phyloP scores from a whole-genome alignment of 2,888 invertebrate species.

The Conistra vaccinii region DNA sequence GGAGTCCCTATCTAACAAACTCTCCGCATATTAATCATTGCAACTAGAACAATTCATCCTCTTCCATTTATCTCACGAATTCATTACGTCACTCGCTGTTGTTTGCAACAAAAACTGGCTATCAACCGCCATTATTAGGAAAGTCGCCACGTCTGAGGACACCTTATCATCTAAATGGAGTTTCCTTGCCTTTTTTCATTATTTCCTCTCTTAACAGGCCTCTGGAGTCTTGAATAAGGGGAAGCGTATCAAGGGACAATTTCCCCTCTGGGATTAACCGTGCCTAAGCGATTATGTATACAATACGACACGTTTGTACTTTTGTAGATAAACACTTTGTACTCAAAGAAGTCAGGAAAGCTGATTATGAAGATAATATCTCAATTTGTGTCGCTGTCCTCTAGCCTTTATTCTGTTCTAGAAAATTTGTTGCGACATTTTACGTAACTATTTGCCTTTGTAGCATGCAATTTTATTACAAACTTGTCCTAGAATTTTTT shows the following conservation, averaged over 20 bases:
- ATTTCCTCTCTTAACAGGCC: constrained; percentile 63
- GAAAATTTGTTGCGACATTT: constrained; percentile 26
- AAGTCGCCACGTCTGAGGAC: constrained; percentile 45
- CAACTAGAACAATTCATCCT: constrained; percentile 47
- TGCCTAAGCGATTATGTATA: constrained; percentile 69
- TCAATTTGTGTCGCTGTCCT: constrained; percentile 51
- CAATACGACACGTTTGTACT: constrained; percentile 68
- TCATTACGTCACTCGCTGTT: constrained; percentile 38
- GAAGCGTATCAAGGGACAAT: constrained; percentile 83
- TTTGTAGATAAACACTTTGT: constrained; percentile 60
- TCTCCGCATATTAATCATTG: constrained; percentile 51
- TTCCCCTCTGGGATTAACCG: constrained; percentile 81
- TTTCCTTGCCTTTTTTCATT: constrained; percentile 66
- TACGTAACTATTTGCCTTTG: constrained; percentile 31
- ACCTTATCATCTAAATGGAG: constrained; percentile 61
- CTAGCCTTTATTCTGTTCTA: constrained; percentile 33
- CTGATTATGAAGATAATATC: constrained; percentile 63
- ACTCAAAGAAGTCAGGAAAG: constrained; percentile 63
- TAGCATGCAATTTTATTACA: constrained; percentile 34
- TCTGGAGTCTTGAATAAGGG: constrained; percentile 71
- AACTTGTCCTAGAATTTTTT: not conserved
- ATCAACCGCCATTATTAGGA: constrained; percentile 46
- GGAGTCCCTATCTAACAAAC: constrained; percentile 17
- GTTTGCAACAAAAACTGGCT: constrained; percentile 50
- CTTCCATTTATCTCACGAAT: constrained; percentile 54